Base-by-base conservation (phyloP, 2,113 vertebrate genomes). In the Brachionichthys hirsutus region DNA sequence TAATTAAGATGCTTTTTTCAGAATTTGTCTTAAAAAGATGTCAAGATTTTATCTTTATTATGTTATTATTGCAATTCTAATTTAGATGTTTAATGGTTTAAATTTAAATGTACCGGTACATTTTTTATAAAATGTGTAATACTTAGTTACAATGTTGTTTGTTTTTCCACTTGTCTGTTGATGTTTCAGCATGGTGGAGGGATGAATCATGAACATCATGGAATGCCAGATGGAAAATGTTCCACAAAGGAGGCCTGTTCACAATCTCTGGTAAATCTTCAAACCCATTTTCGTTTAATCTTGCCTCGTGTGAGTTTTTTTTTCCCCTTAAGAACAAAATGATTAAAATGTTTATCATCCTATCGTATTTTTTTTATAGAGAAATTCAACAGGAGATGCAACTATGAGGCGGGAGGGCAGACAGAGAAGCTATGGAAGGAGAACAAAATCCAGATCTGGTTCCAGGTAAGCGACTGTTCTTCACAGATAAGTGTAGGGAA, bases 391-490 rank as follows among this genome's bases (percentile, higher is more conserved):
- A 91, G 94, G 97, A 85, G 91, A 94, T 40, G 89, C 91, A 2
- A 83, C 89, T 35, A 65, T 82, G 53, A 66, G 88, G 70, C 91
- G 88, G 19, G 95, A 97, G 18, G 87, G 84, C 65, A 92, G 93
- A 9, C 93, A 94, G 36, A 81, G 88, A 56, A 85, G 89, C 55
- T 92, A 94, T 24, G 91, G 72, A 73, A 91, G 90, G 73, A 93
- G 93, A 53, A 93, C 95, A 44, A 87, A 91, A 74, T 95, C 94
- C 43, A 93, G 92, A 75, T 95, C 92, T 69, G 87, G 89, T 56
- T 93, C 92, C 62, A 92, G 93, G 94, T 96, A 91, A 89, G 55
- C 8, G 3, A 6, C 34, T 60, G n/a, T 48, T 20, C 34, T 60
- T n/a, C n/a, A n/a, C n/a, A n/a, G n/a, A n/a, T n/a, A n/a, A n/a